Conservation (phyloP, 2,888 invertebrate genomes). For the Ditula angustiorana region DNA sequence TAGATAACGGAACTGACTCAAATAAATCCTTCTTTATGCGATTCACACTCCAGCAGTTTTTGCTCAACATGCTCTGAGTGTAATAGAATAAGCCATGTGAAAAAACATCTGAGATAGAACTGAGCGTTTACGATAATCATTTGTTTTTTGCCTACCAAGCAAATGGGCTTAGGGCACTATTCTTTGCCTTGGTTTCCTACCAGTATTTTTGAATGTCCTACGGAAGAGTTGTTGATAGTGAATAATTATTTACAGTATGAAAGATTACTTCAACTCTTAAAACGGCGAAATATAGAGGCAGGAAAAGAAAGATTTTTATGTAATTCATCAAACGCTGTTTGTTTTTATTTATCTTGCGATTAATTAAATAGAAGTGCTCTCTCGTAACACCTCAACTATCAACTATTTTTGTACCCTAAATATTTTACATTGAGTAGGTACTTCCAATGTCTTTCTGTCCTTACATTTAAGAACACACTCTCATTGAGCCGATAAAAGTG, state of each 20-base stretch:
- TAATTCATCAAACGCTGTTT: no score
- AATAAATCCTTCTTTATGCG: slow-evolving; percentile 32
- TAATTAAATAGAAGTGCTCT: no score
- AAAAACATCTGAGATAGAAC: slow-evolving; percentile 4
- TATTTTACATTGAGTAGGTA: neutral
- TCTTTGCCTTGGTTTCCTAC: no score
- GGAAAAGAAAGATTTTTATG: no score
- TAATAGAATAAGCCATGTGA: slow-evolving; percentile 10
- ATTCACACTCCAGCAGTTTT: slow-evolving; percentile 14
- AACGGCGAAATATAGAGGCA: no score
- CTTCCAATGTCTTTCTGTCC: neutral
- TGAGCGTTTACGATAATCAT: neutral
- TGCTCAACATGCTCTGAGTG: slow-evolving; percentile 1
- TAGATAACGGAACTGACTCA: slow-evolving; percentile 25
- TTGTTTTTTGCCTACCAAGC: slow-evolving; percentile 9
- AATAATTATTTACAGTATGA: no score
- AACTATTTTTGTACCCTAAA: no score
- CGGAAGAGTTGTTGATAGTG: no score
- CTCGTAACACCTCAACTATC: no score
- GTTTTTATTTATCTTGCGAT: no score
- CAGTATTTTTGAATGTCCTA: no score
- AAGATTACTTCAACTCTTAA: no score
- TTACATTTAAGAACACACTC: neutral
- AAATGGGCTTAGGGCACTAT: neutral
- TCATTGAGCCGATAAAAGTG: neutral